Percentiles rank a stretch among this genome's conserved stretches.
phyloP scores from a whole-genome alignment of 2,113 vertebrate genomes.

The Aviceda subcristata region DNA sequence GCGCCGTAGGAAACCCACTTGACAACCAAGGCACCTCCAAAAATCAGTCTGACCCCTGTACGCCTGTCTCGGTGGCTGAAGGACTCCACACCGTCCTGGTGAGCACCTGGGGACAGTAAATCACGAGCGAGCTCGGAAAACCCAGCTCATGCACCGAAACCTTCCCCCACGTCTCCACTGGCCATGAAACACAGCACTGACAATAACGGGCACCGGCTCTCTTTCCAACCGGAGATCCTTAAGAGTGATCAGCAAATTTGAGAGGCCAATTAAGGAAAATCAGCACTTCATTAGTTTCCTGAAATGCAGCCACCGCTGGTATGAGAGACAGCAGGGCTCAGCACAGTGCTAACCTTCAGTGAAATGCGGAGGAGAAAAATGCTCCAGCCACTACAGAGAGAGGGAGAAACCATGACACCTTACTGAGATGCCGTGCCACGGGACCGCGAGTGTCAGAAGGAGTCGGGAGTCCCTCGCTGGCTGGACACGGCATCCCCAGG shows the following conservation, averaged over 20 bases:
- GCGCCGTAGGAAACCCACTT: fast-evolving
- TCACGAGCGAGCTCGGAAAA: neutral
- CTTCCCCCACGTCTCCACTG: fast-evolving
- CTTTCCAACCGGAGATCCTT: neutral
- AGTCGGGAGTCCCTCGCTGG: fast-evolving
- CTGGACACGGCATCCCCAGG: neutral
- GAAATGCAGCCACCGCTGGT: neutral
- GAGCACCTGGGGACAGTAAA: neutral
- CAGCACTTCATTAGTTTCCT: conserved; percentile 44
- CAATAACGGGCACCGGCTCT: neutral
- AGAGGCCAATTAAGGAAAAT: conserved; percentile 46
- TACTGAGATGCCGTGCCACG: fast-evolving
- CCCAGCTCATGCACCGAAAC: fast-evolving
- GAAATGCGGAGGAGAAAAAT: fast-evolving
- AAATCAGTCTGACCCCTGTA: neutral
- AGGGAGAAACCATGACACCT: fast-evolving
- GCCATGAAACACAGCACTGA: fast-evolving
- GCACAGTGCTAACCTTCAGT: neutral
- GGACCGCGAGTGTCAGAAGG: neutral
- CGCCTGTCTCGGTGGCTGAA: fast-evolving
- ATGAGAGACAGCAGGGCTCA: neutral
- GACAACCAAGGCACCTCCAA: neutral
- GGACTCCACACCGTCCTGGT: neutral
- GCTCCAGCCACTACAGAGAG: fast-evolving
- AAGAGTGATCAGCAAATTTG: conserved; percentile 1